Evolutionary conservation across 2,113 vertebrate species (phyloP).

Genomic region (Mobula hypostoma): DNA sequence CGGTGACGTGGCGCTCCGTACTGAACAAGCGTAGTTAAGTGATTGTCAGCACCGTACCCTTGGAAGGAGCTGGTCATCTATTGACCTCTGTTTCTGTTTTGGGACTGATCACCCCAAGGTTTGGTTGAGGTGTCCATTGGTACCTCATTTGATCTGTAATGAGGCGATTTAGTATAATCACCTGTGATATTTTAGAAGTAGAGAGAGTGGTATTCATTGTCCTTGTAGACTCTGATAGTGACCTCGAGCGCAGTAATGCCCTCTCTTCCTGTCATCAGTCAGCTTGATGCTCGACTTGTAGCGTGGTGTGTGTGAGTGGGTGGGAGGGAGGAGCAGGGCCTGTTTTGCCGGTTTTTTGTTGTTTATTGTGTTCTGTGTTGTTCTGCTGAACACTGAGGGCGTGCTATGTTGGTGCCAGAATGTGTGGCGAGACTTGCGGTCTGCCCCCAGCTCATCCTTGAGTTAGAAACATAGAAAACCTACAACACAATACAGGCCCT

Average conservation of each 20-base stretch:
- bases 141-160: not conserved
- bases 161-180: not conserved
- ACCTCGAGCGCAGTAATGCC: not conserved
- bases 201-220: not conserved
- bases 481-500: too few species aligned
- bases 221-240: not conserved
- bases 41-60: not conserved
- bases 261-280: not conserved
- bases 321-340: too few species aligned
- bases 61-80: not conserved
- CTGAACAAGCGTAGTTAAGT: too few species aligned
- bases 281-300: not conserved
- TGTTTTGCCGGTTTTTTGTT: too few species aligned
- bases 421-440: too few species aligned
- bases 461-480: too few species aligned
- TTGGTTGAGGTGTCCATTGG: not conserved
- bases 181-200: not conserved
- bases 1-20: too few species aligned
- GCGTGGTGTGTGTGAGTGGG: not conserved
- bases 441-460: too few species aligned
- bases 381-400: too few species aligned
- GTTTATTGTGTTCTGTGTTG: too few species aligned
- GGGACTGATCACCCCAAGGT: not conserved
- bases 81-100: not conserved
- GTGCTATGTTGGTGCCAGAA: too few species aligned